Percentiles rank a stretch among this genome's conserved stretches.
Evolutionary conservation across 1,140 invertebrate species (phyloP).

Genomic region (Leucophenga varia): DNA sequence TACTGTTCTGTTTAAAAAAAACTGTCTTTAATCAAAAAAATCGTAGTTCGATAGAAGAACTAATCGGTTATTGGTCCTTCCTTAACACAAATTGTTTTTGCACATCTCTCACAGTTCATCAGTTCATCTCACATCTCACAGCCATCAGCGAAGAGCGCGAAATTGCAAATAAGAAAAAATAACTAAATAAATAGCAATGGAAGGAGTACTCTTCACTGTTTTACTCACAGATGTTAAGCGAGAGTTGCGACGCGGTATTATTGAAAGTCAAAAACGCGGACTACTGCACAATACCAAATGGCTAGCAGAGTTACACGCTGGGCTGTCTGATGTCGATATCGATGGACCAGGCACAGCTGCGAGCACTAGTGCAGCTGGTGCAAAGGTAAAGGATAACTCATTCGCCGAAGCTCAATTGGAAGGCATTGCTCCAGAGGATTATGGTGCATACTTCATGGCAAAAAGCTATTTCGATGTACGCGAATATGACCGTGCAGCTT

Average conservation of each 20-base stretch:
- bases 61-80: too few relatives aligned
- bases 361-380: too few relatives aligned
- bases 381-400: slow-evolving; percentile 40
- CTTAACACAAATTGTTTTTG: too few relatives aligned
- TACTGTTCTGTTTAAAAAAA: too few relatives aligned
- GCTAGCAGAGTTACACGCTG: slow-evolving; percentile 80
- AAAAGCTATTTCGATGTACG: slow-evolving; percentile 90
- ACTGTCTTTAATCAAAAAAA: too few relatives aligned
- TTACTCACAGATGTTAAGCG: slow-evolving; percentile 42
- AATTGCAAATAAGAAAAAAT: too few relatives aligned
- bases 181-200: too few relatives aligned
- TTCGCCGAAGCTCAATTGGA: slow-evolving; percentile 41
- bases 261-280: slow-evolving; percentile 52
- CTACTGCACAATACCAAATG: slow-evolving; percentile 67
- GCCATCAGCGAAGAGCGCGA: too few relatives aligned
- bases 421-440: slow-evolving; percentile 61
- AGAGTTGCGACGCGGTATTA: slow-evolving; percentile 42
- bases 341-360: slow-evolving; percentile 53
- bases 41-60: too few relatives aligned
- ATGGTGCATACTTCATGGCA: slow-evolving; percentile 75
- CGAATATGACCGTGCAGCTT: slow-evolving; percentile 88
- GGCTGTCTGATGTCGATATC: slow-evolving; percentile 68
- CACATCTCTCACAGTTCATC: too few relatives aligned
- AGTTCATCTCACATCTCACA: too few relatives aligned
- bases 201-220: slow-evolving; percentile 35